A percentile compares a stretch with the other conserved stretches of the same genome.
Conservation (phyloP, 2,888 invertebrate genomes). For the Pristionchus exspectatus region DNA sequence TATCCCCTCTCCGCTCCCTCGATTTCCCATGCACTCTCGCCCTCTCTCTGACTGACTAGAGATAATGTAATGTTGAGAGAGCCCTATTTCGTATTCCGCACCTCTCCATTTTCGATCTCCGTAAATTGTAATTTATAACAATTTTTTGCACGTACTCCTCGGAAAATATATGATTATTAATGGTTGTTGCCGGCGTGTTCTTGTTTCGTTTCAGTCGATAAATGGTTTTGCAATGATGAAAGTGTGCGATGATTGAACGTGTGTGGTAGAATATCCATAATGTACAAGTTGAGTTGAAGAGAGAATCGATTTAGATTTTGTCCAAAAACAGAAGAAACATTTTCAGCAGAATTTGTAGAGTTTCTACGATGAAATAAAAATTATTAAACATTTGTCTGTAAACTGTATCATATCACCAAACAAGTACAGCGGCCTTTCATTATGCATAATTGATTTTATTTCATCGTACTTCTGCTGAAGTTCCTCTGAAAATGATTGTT, state of each 20-base stretch:
- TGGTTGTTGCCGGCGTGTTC: neutral
- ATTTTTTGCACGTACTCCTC: neutral
- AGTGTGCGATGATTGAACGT: neutral
- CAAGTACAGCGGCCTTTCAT: too few species aligned
- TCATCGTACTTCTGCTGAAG: too few species aligned
- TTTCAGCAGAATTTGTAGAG: too few species aligned
- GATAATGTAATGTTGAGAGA: neutral
- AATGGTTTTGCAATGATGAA: neutral
- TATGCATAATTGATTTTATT: too few species aligned
- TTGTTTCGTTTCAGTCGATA: slow-evolving; percentile 45
- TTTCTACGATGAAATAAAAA: too few species aligned
- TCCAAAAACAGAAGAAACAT: too few species aligned
- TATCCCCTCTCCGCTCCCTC: neutral
- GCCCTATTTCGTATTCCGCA: neutral
- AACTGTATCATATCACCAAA: too few species aligned
- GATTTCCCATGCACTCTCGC: neutral
- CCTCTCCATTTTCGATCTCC: slow-evolving; percentile 34
- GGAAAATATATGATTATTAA: slow-evolving; percentile 20
- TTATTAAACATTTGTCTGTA: too few species aligned
- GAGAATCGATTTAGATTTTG: neutral
- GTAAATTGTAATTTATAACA: slow-evolving; percentile 21
- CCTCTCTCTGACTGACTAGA: too few species aligned
- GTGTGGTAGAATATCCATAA: neutral
- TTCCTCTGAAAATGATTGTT: too few species aligned
- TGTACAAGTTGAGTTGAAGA: neutral